Evolutionary conservation across 2,797 vertebrate genomes (phyloP), one percentile per base, ranked within the genome.

Genomic region (Hippopotamyrus pictus): DNA sequence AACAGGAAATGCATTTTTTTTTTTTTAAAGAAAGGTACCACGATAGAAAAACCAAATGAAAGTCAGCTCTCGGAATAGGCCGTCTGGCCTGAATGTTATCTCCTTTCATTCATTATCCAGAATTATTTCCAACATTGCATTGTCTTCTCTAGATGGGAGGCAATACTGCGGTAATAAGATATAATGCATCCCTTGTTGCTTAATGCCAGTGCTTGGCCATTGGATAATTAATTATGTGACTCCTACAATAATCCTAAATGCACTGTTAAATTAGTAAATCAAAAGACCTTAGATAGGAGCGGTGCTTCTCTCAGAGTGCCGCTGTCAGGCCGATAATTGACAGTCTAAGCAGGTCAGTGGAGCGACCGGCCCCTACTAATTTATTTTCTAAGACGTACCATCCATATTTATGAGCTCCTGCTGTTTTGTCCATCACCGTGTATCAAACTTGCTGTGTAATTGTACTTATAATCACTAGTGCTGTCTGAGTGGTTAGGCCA

Each of bases 391-490:
- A 97, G 96, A 96, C 95, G 94, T 91, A 90, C 91, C 95, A 97
- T 98, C 96, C 97, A 98, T 98, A 98, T 99, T 98, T 97, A 98
- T 98, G 97, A 97, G 95, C 96, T 94, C 97, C 97, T 96, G 97
- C 97, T 99, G 97, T 97, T 98, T 96, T 97, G 97, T 97, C 98
- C 97, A 97, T 98, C 97, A 98, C 96, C 93, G 95, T 96, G 94
- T 94, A 97, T 96, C 97, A 97, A 96, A 97, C 95, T 96, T 96
- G 96, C 94, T 94, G 93, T 95, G 94, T 96, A 96, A 96, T 97
- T 96, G 93, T 96, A 95, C 96, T 96, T 94, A 93, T 96, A 93
- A 96, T 95, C 95, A 95, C 95, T 95, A 96, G 96, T 93, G 94
- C 94, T 88, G 84, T 94, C 94, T 90, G 95, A 95, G 94, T 94